A percentile compares a stretch with the other conserved stretches of the same genome.
phyloP scores from a whole-genome alignment of 2,888 invertebrate species.

The Xestoiulus laeticollis region DNA sequence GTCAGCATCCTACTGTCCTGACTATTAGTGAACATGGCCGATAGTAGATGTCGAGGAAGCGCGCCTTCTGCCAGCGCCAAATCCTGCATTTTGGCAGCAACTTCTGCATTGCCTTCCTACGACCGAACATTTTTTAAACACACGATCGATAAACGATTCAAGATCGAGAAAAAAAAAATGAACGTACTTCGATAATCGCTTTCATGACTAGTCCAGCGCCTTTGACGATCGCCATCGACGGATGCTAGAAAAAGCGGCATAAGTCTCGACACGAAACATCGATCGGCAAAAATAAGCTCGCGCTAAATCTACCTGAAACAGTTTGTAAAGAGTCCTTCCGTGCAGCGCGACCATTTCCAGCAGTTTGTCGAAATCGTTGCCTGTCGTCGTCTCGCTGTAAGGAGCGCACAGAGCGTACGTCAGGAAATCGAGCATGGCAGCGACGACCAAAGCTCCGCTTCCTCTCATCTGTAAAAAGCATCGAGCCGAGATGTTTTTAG shows the following conservation, averaged over 20 bases:
- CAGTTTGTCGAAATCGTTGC: slow-evolving; percentile 91
- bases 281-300: neutral
- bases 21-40: slow-evolving; percentile 85
- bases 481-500: slow-evolving; percentile 36
- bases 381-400: slow-evolving; percentile 98
- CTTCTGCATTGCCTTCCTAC: slow-evolving; percentile 86
- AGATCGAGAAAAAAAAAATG: neutral
- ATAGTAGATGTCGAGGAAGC: slow-evolving; percentile 87
- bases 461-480: slow-evolving; percentile 76
- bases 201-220: slow-evolving; percentile 97
- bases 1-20: slow-evolving; percentile 82
- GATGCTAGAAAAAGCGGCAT: slow-evolving; percentile 74
- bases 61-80: slow-evolving; percentile 97
- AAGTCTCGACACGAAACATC: neutral
- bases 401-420: slow-evolving; percentile 98
- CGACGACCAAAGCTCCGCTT: slow-evolving; percentile 94
- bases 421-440: slow-evolving; percentile 97
- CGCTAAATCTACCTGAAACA: slow-evolving; percentile 78
- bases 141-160: slow-evolving; percentile 34
- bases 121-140: slow-evolving; percentile 50
- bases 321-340: slow-evolving; percentile 88
- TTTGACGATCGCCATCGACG: slow-evolving; percentile 97
- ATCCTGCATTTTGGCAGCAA: slow-evolving; percentile 93
- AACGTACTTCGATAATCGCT: slow-evolving; percentile 85
- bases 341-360: slow-evolving; percentile 92